Base-by-base conservation (phyloP, 2,888 invertebrate genomes). In the Caenorhabditis japonica region DNA sequence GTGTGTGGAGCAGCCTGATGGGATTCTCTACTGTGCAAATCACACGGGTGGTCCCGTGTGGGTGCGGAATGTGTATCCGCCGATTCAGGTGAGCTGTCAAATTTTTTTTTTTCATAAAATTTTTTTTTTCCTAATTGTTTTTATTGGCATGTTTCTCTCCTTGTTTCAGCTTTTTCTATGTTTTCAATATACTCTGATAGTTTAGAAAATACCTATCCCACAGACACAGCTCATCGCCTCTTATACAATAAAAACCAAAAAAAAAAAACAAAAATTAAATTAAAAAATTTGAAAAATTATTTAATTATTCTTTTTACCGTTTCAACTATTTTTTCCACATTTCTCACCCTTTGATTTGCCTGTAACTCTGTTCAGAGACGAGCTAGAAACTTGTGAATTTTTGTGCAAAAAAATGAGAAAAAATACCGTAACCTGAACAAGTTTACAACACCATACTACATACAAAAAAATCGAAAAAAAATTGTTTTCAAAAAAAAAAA, bases 41-140 rank as follows among this genome's bases (percentile, higher is more conserved):
- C 51, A 77, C 13, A 69, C 56, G 10, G 68, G 66, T 5, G 62
- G 75, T 10, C 60, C 75, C 8, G 72, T 73, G 49, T 83, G 62
- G 59, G 80, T 86, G 1, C 73, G 82, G 41, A 85, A 86, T 55
- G 84, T 85, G 21, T 85, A 85, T 59, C 85, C 85, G 15, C 85
- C 85, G 1, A 82, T 85, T 38, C 85, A 85, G 76, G 85, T 83
- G 17, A 61, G 76, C 59, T 39, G n/a, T 41, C 49, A n/a, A 38
- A 23, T 27, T 27, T 34, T 19, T 43, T 43, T 41, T 41, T 17
- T 1, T 23, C 8, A 17, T 3, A 13, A 38, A 38, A 30, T 36
- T 38, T 38, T 38, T 38, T 38, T 38, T 38, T 38, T 38, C 3
- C 38, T n/a, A 38, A 38, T 38, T 38, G 12, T 13, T 8, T 38